A percentile compares a stretch with the other conserved stretches of the same genome.
Evolutionary conservation across 2,888 invertebrate species (phyloP).

Genomic region (Brachynemurus nebulosus): DNA sequence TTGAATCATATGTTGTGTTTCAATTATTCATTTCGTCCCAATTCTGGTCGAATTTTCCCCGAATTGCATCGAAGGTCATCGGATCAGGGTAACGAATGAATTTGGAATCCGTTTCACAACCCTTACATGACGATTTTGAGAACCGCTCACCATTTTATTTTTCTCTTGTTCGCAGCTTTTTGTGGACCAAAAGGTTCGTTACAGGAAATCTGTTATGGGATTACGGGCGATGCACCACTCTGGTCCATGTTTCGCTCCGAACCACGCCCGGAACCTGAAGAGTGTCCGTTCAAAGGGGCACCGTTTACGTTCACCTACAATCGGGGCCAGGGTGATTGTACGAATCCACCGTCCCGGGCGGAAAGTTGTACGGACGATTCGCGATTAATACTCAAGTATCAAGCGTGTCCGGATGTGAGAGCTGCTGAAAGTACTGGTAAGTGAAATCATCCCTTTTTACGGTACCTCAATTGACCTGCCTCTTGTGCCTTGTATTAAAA

Average conservation of each 20-base stretch:
- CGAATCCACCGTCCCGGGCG: conserved; percentile 59
- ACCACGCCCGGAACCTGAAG: conserved; percentile 50
- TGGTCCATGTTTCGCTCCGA: conserved; percentile 63
- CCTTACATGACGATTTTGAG: not conserved
- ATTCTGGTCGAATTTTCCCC: no score
- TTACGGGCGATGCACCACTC: conserved; percentile 58
- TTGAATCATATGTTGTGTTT: no score
- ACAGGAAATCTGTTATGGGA: conserved; percentile 48
- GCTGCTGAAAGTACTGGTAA: conserved; percentile 66
- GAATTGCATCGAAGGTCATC: no score
- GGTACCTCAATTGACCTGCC: no score
- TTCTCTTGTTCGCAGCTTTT: conserved; percentile 35
- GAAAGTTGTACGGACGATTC: conserved; percentile 77
- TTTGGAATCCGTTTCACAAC: conserved; percentile 3
- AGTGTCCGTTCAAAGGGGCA: conserved; percentile 69
- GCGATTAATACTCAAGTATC: conserved; percentile 62
- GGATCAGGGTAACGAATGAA: no score
- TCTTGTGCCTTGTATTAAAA: no score
- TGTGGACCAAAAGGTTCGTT: conserved; percentile 44
- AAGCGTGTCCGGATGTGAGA: conserved; percentile 66
- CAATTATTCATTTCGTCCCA: no score
- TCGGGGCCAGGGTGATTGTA: conserved; percentile 59
- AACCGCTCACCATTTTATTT: no score
- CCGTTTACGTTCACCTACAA: conserved; percentile 73
- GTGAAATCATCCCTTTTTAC: conserved; percentile 21